phyloP scores from a whole-genome alignment of 1,140 invertebrate genomes.

The Hetaerina americana region DNA sequence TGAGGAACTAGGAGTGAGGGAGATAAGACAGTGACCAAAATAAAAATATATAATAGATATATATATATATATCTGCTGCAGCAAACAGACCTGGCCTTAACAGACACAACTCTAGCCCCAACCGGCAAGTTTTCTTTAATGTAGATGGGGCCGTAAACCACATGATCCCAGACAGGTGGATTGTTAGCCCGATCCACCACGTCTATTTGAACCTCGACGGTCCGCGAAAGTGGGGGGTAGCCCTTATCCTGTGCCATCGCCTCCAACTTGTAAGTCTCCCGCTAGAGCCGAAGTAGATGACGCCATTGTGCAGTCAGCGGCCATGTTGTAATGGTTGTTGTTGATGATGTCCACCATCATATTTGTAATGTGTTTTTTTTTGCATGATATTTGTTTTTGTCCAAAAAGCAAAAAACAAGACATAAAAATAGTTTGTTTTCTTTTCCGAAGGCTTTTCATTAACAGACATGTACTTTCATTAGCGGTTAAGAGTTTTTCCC shows the following conservation, averaged over 20 bases:
- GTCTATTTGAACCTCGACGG: conserved; percentile 93
- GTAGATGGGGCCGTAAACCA: conserved; percentile 89
- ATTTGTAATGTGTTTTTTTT: conserved; percentile 4
- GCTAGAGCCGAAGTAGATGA: conserved; percentile 38
- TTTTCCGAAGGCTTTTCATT: not conserved
- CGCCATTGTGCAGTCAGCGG: not conserved
- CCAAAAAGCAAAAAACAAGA: not conserved
- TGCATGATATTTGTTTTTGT: not conserved
- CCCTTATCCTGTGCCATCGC: conserved; percentile 94
- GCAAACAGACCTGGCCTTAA: conserved; percentile 88
- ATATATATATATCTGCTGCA: not conserved
- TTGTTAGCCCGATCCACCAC: conserved; percentile 95
- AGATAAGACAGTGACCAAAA: not conserved
- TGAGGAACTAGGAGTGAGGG: not conserved
- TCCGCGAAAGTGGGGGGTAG: conserved; percentile 79
- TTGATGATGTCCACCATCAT: not conserved
- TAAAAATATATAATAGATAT: not conserved
- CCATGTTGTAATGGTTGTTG: not conserved
- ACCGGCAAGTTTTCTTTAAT: conserved; percentile 93
- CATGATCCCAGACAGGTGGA: conserved; percentile 92
- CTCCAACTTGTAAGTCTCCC: conserved; percentile 92
- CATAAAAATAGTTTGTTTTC: conserved; percentile 1
- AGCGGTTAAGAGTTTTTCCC: not conserved
- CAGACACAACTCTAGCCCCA: conserved; percentile 89
- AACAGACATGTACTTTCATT: not conserved